A percentile compares a stretch with the other conserved stretches of the same genome.
These are phyloP conservation scores for Drosophila hawaiiensis DNA, from an alignment of 2,888 invertebrate species.

Conservation along the genomic window DNA sequence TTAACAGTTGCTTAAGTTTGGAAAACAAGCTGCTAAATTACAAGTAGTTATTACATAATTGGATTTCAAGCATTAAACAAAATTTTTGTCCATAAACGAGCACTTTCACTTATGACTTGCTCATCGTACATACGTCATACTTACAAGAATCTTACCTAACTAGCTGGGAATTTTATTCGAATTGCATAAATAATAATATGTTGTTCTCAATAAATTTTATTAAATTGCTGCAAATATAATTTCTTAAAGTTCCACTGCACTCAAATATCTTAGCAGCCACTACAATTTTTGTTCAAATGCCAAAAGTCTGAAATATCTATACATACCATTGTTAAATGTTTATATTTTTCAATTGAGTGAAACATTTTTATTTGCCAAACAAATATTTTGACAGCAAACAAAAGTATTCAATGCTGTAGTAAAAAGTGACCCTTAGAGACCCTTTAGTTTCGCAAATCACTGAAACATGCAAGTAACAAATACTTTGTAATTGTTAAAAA, in stretches of 20 bases:
- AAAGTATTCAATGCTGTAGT: slow-evolving; percentile 8
- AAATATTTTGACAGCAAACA: slow-evolving; percentile 16
- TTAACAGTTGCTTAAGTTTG: slow-evolving; percentile 28
- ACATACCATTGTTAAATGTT: slow-evolving; percentile 25
- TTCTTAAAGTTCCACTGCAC: not conserved
- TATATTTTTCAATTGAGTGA: slow-evolving; percentile 2
- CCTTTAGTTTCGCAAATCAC: not conserved
- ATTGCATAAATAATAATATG: not conserved
- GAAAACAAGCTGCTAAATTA: slow-evolving; percentile 15
- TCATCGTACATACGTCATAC: not conserved
- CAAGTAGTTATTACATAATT: slow-evolving; percentile 16
- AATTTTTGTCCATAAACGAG: not conserved
- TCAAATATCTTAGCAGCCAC: slow-evolving; percentile 1
- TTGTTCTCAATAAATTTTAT: not conserved
- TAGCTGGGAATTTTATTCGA: not conserved
- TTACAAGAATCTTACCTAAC: not conserved
- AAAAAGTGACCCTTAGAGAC: not conserved
- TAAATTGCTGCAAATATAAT: not conserved
- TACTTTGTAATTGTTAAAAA: not conserved
- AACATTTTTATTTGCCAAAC: slow-evolving; percentile 17
- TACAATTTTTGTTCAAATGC: slow-evolving; percentile 5
- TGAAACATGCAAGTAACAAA: slow-evolving; percentile 10
- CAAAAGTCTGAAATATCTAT: not conserved
- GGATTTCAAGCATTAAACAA: slow-evolving; percentile 1
- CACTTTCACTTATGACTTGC: not conserved